Conservation (phyloP, 64 coral and sea anemone species). For the Anthopleura sola region DNA sequence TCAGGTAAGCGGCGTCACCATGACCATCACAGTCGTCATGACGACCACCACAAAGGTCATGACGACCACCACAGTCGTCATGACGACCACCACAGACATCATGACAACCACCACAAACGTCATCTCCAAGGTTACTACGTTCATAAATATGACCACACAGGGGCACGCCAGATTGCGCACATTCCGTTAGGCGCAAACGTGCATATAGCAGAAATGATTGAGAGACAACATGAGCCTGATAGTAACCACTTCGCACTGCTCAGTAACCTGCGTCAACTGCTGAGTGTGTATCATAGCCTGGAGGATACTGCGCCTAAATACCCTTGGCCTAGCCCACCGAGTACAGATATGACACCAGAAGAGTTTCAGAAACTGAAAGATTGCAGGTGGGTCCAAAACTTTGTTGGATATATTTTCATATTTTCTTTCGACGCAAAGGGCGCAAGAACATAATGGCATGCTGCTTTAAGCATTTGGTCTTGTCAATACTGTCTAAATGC, state of each 20-base stretch:
- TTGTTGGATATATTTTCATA: too few species aligned
- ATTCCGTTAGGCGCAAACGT: slow-evolving; percentile 18
- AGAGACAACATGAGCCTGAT: slow-evolving; percentile 65
- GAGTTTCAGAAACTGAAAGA: slow-evolving; percentile 69
- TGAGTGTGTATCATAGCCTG: slow-evolving; percentile 76
- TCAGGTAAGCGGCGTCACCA: slow-evolving; percentile 25
- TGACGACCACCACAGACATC: slow-evolving; percentile 1
- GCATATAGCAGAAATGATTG: slow-evolving; percentile 66
- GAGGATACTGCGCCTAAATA: slow-evolving; percentile 55
- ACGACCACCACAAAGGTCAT: slow-evolving; percentile 1
- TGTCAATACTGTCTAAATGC: too few species aligned
- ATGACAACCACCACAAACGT: not conserved
- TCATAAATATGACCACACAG: slow-evolving; percentile 24
- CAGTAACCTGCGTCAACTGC: slow-evolving; percentile 57
- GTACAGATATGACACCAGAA: slow-evolving; percentile 52
- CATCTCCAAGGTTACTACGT: slow-evolving; percentile 33
- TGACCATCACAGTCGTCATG: not conserved
- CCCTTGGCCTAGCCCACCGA: slow-evolving; percentile 72
- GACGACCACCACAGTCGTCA: slow-evolving; percentile 10
- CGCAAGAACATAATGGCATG: too few species aligned
- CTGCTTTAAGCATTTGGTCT: too few species aligned
- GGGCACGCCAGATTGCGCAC: not conserved
- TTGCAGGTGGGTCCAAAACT: slow-evolving; percentile 45
- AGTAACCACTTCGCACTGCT: slow-evolving; percentile 60
- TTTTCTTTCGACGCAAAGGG: too few species aligned